These are phyloP conservation scores for Drosophila guanche DNA, from an alignment of 1,140 invertebrate species.

Conservation along the genomic window DNA sequence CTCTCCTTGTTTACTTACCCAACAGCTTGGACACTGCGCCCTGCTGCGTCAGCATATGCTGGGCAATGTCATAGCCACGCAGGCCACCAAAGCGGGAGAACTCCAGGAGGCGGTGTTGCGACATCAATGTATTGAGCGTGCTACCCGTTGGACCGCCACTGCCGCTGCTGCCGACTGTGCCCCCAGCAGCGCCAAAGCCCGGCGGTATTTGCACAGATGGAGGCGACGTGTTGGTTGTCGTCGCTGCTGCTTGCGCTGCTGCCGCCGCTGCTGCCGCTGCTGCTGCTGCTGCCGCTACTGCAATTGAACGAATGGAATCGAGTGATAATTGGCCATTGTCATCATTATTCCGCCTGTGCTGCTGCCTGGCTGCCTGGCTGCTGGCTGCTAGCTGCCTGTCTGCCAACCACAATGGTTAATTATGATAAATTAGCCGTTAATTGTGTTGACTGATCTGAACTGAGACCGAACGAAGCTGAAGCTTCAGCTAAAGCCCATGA, in stretches of 20 bases:
- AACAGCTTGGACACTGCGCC: conserved; percentile 95
- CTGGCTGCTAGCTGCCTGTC: conserved; percentile 36
- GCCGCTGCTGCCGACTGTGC: conserved; percentile 68
- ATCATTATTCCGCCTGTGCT: conserved; percentile 35
- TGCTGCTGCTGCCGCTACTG: conserved; percentile 66
- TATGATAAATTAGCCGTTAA: conserved; percentile 81
- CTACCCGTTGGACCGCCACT: conserved; percentile 80
- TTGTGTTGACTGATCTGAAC: conserved; percentile 72
- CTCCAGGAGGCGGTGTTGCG: conserved; percentile 91
- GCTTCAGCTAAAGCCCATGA: too few relatives aligned
- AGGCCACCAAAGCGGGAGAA: conserved; percentile 92
- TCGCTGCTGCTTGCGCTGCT: conserved; percentile 36
- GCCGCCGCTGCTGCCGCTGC: conserved; percentile 52
- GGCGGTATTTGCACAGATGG: conserved; percentile 83
- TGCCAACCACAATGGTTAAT: conserved; percentile 73
- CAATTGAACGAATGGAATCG: conserved; percentile 77
- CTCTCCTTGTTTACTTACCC: conserved; percentile 86
- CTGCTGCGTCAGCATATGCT: conserved; percentile 94
- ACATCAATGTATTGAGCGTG: conserved; percentile 88
- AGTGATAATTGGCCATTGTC: conserved; percentile 78
- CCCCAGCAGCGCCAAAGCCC: conserved; percentile 82
- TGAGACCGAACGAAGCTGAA: too few relatives aligned
- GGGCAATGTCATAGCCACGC: conserved; percentile 94
- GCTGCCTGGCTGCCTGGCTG: neutral
- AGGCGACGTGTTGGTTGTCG: conserved; percentile 45